Evolutionary conservation across 2,888 invertebrate species (phyloP), one percentile per base, ranked within the genome.

Genomic region (Hypsopygia costalis): DNA sequence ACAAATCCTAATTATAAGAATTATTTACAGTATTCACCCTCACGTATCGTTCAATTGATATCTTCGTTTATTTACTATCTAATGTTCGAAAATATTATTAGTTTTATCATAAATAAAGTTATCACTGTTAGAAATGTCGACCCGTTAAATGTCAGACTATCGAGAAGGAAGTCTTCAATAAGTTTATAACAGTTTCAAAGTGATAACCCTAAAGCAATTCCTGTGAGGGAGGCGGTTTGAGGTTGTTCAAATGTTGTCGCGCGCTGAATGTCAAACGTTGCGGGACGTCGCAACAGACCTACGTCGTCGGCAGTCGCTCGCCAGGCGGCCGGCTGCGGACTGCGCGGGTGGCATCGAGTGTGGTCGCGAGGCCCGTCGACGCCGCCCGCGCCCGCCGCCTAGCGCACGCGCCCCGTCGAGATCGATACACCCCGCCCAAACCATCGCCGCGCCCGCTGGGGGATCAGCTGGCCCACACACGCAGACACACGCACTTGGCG

Each of bases 351-450:
- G 61, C 60, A 51, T 55, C 48, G 59, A 58, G 68, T 54, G 63
- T 61, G 61, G 50, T 55, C 62, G 73, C 73, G 70, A 67, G 69
- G 71, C 68, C 60, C 54, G 62, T 62, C 53, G 66, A 52, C 62
- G 66, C 65, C 65, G 69, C 68, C 67, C 68, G 67, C 68, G 51
- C 60, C 69, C 64, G 55, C 63, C 59, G 61, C 65, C 69, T 68
- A 49, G 77, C 83, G 85, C 85, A 83, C 73, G 86, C 86, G 85
- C 83, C 81, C 69, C 64, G 66, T 69, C 53, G 68, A 69, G 83
- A 87, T 87, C 87, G 81, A 87, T 87, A 87, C 86, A 70, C 86
- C 85, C 83, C 76, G 71, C 81, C 79, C 83, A 62, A 62, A 69
- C 82, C 76, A 58, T 74, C 41, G 50, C 40, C 44, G 54, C 80